Evolutionary conservation across 2,113 vertebrate genomes (phyloP).

Genomic region (Lipotes vexillifer): DNA sequence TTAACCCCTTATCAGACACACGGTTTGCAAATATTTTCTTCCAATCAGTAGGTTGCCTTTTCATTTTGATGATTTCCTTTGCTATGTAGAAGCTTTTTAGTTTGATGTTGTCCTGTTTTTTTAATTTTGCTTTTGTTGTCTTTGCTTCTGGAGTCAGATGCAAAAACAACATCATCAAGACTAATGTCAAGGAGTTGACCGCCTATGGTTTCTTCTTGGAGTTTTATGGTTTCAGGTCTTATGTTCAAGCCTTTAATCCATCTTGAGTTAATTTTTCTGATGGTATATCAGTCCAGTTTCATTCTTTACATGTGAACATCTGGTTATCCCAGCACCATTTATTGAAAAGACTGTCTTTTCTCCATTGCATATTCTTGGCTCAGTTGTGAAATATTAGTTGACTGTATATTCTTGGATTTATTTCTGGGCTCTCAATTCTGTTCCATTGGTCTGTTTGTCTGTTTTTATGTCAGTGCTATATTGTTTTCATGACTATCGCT

Average conservation of each 20-base stretch:
- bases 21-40: neutral
- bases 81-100: neutral
- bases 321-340: neutral
- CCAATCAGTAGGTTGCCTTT: neutral
- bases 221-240: neutral
- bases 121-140: neutral
- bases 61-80: neutral
- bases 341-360: neutral
- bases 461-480: neutral
- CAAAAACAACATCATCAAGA: neutral
- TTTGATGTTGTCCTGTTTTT: neutral
- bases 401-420: neutral
- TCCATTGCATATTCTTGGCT: neutral
- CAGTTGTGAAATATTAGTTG: neutral
- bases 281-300: neutral
- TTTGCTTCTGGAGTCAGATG: neutral
- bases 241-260: neutral
- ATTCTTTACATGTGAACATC: neutral
- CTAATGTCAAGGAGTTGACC: neutral
- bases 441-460: neutral
- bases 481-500: neutral
- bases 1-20: neutral
- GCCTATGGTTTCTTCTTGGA: neutral
- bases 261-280: neutral
- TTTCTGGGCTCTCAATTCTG: neutral